phyloP scores from a whole-genome alignment of 2,797 vertebrate genomes.

The Mus spretus region DNA sequence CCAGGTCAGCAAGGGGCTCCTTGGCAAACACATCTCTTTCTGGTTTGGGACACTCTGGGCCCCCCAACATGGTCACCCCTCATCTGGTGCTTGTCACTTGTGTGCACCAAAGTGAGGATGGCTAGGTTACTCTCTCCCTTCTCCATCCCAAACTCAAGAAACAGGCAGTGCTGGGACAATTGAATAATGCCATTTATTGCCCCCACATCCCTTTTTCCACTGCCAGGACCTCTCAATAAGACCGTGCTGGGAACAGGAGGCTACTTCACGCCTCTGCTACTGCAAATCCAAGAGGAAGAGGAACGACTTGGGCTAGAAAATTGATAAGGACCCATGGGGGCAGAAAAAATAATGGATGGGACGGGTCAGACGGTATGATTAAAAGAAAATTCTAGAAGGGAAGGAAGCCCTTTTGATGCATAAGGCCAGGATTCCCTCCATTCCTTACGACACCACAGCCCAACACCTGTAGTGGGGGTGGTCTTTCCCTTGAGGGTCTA shows the following conservation, averaged over 20 bases:
- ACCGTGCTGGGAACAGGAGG: not conserved
- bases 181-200: slow-evolving; percentile 80
- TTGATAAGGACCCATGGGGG: not conserved
- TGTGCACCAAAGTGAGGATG: not conserved
- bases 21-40: not conserved
- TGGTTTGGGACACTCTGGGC: not conserved
- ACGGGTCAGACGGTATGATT: not conserved
- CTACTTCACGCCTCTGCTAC: not conserved
- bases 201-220: slow-evolving; percentile 28
- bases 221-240: not conserved
- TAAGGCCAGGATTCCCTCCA: not conserved
- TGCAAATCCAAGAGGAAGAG: not conserved
- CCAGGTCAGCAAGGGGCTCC: not conserved
- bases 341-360: not conserved
- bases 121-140: not conserved
- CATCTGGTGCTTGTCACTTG: not conserved
- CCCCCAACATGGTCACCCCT: not conserved
- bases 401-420: not conserved
- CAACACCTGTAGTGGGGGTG: not conserved
- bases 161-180: slow-evolving; percentile 46
- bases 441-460: not conserved
- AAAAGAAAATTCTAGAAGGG: slow-evolving; percentile 70
- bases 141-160: slow-evolving; percentile 53
- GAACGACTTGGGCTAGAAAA: not conserved
- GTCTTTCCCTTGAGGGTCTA: not conserved